A percentile compares a stretch with the other conserved stretches of the same genome.
These are phyloP conservation scores for Cyprinodon tularosa DNA, from an alignment of 2,113 vertebrate species.

Conservation along the genomic window DNA sequence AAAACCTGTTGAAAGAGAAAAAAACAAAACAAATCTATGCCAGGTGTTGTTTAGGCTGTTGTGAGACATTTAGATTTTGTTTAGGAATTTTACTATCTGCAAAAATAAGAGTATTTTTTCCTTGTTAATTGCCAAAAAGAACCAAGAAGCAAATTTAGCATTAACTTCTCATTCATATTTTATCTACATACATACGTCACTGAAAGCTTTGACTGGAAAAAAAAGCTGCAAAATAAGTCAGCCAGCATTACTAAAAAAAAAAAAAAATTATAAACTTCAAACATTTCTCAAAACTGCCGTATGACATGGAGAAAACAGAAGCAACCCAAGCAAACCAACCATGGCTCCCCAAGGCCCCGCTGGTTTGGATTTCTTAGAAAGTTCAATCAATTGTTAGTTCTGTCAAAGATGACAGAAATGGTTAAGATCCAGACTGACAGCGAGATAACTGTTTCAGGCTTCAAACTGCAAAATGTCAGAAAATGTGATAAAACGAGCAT, in stretches of 20 bases:
- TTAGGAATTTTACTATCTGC: background rate
- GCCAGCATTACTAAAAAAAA: constrained; percentile 11
- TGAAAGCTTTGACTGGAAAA: background rate
- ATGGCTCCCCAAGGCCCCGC: background rate
- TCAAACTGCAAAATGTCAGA: background rate
- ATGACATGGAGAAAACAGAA: constrained; percentile 2
- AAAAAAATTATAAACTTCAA: background rate
- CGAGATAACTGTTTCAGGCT: background rate
- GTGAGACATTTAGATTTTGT: background rate
- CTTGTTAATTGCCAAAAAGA: background rate
- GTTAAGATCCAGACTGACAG: background rate
- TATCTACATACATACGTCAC: too few relatives aligned
- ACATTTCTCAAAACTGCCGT: background rate
- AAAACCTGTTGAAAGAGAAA: background rate
- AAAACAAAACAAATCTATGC: background rate
- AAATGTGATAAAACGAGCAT: constrained; percentile 28
- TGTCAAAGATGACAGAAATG: background rate
- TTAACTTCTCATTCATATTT: background rate
- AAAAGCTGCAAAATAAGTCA: background rate
- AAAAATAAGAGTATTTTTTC: background rate
- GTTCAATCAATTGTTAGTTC: background rate
- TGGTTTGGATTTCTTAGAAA: background rate
- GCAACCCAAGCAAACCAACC: constrained; percentile 4
- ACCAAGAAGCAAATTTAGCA: background rate
- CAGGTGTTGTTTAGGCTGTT: background rate